A percentile compares a stretch with the other conserved stretches of the same genome.
Conservation (phyloP, 2,113 vertebrate species). For the Corythornis cristatus region DNA sequence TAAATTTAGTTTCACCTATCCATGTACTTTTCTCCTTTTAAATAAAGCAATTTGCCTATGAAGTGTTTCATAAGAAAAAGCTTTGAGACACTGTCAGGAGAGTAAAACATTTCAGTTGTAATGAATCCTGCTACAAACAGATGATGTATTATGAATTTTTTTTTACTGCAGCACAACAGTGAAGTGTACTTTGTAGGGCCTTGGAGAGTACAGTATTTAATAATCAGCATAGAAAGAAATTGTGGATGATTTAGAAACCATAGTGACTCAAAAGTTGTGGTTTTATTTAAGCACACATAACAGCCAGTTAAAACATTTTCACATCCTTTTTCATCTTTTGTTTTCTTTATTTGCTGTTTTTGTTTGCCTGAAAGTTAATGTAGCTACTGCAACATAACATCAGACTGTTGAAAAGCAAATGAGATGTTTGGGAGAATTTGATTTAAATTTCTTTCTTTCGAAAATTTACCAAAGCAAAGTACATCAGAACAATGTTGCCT, state of each 20-base stretch:
- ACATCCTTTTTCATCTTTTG: not conserved
- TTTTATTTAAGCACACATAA: not conserved
- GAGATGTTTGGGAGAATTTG: not conserved
- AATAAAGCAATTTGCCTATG: not conserved
- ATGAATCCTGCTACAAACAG: not conserved
- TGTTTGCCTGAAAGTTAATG: not conserved
- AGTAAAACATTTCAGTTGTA: not conserved
- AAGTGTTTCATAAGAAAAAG: not conserved
- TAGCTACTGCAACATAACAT: not conserved
- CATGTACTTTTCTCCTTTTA: not conserved
- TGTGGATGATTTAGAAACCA: not conserved
- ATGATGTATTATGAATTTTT: not conserved
- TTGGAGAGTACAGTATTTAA: not conserved
- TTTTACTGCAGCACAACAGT: not conserved
- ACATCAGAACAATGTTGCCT: not conserved
- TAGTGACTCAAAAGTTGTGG: not conserved
- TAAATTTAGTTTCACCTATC: not conserved
- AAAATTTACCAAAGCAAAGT: not conserved
- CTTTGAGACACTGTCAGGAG: not conserved
- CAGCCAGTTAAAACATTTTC: not conserved
- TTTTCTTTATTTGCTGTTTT: not conserved
- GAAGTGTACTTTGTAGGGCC: not conserved
- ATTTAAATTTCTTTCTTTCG: not conserved
- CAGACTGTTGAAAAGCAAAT: not conserved
- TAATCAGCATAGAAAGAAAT: not conserved